Percentiles rank a stretch among this genome's conserved stretches.
phyloP scores from a whole-genome alignment of 2,888 invertebrate genomes.

The Athripsodes cinereus region DNA sequence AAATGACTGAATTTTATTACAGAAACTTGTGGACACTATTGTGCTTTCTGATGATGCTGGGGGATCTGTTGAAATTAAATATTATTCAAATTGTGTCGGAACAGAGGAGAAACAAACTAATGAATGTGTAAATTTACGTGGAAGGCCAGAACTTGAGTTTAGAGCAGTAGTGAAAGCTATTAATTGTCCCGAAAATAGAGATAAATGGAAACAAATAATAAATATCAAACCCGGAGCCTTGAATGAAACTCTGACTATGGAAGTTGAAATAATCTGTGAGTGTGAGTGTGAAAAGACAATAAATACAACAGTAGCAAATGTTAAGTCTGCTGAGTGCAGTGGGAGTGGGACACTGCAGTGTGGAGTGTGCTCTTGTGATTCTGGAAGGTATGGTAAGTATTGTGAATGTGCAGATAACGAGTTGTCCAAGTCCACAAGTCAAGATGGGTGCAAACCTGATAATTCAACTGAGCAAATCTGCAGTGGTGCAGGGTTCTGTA shows the following conservation, averaged over 20 bases:
- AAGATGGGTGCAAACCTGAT: conserved; percentile 28
- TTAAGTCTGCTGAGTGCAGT: conserved; percentile 32
- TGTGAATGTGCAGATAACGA: conserved; percentile 37
- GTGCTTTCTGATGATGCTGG: conserved; percentile 40
- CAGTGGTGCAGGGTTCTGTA: conserved; percentile 61
- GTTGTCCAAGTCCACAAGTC: conserved; percentile 32
- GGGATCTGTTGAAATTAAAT: conserved; percentile 49
- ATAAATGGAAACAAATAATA: conserved; percentile 46
- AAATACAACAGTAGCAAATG: conserved; percentile 34
- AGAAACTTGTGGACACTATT: conserved; percentile 46
- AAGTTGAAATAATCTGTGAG: conserved; percentile 63
- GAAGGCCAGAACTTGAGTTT: conserved; percentile 53
- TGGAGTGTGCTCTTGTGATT: conserved; percentile 55
- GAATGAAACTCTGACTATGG: conserved; percentile 60
- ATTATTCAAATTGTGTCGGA: conserved; percentile 44
- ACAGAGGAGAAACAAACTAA: conserved; percentile 38
- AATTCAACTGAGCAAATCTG: conserved; percentile 37
- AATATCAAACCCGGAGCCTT: conserved; percentile 66
- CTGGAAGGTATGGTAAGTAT: conserved; percentile 37
- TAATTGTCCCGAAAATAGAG: conserved; percentile 52
- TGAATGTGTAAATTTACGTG: conserved; percentile 54
- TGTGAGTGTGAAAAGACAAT: conserved; percentile 62
- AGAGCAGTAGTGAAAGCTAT: conserved; percentile 49
- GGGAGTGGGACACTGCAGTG: conserved; percentile 49
- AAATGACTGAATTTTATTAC: conserved; percentile 25